Evolutionary conservation across 2,113 vertebrate species (phyloP).

Genomic region (Barbus barbus): DNA sequence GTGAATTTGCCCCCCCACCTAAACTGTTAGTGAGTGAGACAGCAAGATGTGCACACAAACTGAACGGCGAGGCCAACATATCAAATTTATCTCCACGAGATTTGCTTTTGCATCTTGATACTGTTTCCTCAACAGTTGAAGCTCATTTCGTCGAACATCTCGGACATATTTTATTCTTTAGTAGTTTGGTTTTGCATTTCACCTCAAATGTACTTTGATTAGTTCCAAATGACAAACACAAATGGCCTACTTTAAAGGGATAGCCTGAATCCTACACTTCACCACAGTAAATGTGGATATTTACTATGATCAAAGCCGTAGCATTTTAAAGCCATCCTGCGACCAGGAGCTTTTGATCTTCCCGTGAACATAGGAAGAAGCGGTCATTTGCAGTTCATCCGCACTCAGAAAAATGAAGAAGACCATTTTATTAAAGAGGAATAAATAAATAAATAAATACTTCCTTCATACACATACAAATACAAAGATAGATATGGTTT

Average conservation of each 20-base stretch:
- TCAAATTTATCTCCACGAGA: background rate
- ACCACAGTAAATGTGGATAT: slow-evolving; percentile 50
- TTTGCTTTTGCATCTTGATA: slow-evolving; percentile 4
- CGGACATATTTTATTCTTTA: slow-evolving; percentile 1
- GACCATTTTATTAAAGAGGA: slow-evolving; percentile 17
- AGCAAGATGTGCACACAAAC: too few relatives aligned
- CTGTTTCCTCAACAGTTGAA: background rate
- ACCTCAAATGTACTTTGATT: slow-evolving; percentile 31
- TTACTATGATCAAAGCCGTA: slow-evolving; percentile 50
- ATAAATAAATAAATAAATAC: background rate
- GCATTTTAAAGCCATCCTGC: slow-evolving; percentile 30
- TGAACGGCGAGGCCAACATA: background rate
- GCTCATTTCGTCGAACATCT: slow-evolving; percentile 1
- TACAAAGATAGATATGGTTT: slow-evolving; percentile 16
- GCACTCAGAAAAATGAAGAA: slow-evolving; percentile 20
- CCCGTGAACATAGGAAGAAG: slow-evolving; percentile 22
- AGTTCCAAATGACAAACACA: slow-evolving; percentile 17
- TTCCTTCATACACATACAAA: slow-evolving; percentile 27
- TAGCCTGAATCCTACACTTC: background rate
- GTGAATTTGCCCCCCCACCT: slow-evolving; percentile 31
- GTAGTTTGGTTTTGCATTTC: background rate
- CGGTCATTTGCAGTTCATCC: slow-evolving; percentile 30
- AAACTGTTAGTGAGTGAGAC: slow-evolving; percentile 2
- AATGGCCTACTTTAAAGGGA: slow-evolving; percentile 44
- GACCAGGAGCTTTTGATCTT: slow-evolving; percentile 41